These are phyloP conservation scores for Epizoanthus ramosus DNA, from an alignment of 92 coral and sea anemone genomes.

Conservation along the genomic window DNA sequence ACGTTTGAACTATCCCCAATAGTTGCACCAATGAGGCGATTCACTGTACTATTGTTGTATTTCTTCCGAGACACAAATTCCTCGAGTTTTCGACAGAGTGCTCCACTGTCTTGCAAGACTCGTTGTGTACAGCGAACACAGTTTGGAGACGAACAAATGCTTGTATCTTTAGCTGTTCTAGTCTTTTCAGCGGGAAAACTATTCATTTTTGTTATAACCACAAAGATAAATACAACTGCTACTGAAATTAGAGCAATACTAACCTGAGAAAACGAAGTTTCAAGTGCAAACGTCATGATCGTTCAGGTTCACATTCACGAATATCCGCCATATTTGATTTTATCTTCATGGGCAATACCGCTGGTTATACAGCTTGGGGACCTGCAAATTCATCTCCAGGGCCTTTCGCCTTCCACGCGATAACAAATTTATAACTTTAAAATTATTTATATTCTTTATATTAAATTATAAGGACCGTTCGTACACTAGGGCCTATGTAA, in stretches of 20 bases:
- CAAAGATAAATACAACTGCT: neutral
- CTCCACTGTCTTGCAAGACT: slow-evolving; percentile 31
- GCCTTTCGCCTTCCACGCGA: too few species aligned
- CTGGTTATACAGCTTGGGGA: too few species aligned
- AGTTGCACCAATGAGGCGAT: slow-evolving; percentile 48
- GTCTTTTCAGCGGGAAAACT: neutral
- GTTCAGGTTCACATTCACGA: too few species aligned
- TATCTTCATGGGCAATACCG: too few species aligned
- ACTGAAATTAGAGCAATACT: neutral
- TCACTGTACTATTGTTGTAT: slow-evolving; percentile 21
- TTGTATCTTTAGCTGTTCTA: neutral
- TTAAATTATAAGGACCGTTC: too few species aligned
- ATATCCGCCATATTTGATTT: slow-evolving; percentile 4
- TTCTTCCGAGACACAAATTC: slow-evolving; percentile 44
- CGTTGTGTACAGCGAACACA: slow-evolving; percentile 63
- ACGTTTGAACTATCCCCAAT: slow-evolving; percentile 19
- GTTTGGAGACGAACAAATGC: slow-evolving; percentile 57
- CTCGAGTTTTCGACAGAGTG: slow-evolving; percentile 49
- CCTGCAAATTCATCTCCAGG: too few species aligned
- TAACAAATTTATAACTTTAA: too few species aligned
- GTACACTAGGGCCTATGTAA: too few species aligned
- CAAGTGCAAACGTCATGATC: neutral
- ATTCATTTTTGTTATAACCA: neutral
- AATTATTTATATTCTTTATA: too few species aligned
- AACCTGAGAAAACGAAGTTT: neutral